A percentile compares a stretch with the other conserved stretches of the same genome.
Evolutionary conservation across 2,888 invertebrate genomes (phyloP).

Genomic region (Orthosia cruda): DNA sequence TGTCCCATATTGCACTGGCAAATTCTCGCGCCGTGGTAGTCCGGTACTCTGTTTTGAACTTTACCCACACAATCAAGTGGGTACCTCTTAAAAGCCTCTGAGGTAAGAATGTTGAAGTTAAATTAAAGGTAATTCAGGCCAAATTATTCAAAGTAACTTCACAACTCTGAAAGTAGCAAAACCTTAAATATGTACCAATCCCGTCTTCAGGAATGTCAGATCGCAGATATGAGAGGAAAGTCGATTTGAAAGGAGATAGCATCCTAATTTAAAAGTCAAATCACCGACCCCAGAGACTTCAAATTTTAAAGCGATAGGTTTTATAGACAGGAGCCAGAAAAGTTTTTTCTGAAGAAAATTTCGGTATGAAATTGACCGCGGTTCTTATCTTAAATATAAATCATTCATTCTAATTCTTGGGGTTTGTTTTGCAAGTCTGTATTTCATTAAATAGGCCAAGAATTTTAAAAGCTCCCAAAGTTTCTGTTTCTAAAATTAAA

Average conservation of each 20-base stretch:
- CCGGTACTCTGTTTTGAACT: constrained; percentile 19
- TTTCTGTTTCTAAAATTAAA: constrained; percentile 18
- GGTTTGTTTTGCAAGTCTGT: constrained; percentile 37
- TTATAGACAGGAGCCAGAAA: constrained; percentile 28
- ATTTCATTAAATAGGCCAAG: constrained; percentile 25
- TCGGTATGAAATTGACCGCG: constrained; percentile 37
- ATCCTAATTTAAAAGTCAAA: constrained; percentile 80
- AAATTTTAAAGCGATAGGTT: constrained; percentile 56
- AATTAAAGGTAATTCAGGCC: constrained; percentile 39
- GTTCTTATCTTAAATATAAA: constrained; percentile 44
- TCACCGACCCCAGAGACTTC: constrained; percentile 58
- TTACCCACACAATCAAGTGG: constrained; percentile 29
- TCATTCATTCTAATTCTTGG: constrained; percentile 42
- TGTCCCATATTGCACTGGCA: no score
- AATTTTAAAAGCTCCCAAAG: no score
- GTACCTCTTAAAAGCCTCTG: constrained; percentile 19
- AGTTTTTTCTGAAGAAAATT: constrained; percentile 42
- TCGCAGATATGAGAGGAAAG: constrained; percentile 60
- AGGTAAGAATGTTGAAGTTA: constrained; percentile 43
- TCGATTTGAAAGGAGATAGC: constrained; percentile 71
- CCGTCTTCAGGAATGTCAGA: constrained; percentile 33
- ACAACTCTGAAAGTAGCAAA: constrained; percentile 27
- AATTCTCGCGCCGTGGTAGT: no score
- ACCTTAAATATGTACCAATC: constrained; percentile 44
- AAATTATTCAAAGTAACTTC: constrained; percentile 49